These are phyloP conservation scores for Pherbina coryleti DNA, from an alignment of 2,888 invertebrate species.

Conservation along the genomic window DNA sequence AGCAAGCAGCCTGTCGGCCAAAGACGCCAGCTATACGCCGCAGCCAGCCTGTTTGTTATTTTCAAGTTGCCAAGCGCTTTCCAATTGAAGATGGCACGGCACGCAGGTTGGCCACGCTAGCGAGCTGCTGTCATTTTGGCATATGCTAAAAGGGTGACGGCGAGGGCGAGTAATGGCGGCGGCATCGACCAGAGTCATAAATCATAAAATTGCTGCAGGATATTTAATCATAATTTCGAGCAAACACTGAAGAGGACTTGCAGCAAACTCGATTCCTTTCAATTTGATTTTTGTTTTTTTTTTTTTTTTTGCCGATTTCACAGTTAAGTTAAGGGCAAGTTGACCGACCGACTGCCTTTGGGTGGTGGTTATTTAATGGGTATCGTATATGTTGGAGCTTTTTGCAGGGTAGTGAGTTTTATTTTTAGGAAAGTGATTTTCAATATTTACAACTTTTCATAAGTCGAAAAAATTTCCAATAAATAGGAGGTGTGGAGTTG, in stretches of 20 bases:
- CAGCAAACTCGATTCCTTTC: slow-evolving; percentile 12
- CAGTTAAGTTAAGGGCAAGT: neutral
- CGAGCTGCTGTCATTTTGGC: slow-evolving; percentile 18
- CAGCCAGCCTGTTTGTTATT: neutral
- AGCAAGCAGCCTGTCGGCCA: neutral
- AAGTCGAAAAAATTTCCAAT: neutral
- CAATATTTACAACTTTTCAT: slow-evolving; percentile 26
- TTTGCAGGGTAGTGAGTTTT: neutral
- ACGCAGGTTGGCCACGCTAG: neutral
- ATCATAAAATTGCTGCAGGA: slow-evolving; percentile 53
- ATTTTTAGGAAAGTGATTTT: slow-evolving; percentile 20
- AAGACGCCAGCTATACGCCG: neutral
- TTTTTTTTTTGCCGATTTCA: neutral
- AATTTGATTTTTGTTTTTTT: neutral
- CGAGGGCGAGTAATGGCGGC: neutral
- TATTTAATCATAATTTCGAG: slow-evolving; percentile 52
- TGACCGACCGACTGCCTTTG: neutral
- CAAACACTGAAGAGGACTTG: slow-evolving; percentile 10
- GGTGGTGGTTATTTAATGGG: neutral
- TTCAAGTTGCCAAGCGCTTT: neutral
- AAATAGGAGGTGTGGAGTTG: neutral
- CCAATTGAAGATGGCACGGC: neutral
- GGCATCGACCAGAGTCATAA: slow-evolving; percentile 48
- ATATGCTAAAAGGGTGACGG: slow-evolving; percentile 5
- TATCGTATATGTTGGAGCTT: neutral